Base-by-base conservation (phyloP, 2,888 invertebrate species). In the Helobdella robusta region DNA sequence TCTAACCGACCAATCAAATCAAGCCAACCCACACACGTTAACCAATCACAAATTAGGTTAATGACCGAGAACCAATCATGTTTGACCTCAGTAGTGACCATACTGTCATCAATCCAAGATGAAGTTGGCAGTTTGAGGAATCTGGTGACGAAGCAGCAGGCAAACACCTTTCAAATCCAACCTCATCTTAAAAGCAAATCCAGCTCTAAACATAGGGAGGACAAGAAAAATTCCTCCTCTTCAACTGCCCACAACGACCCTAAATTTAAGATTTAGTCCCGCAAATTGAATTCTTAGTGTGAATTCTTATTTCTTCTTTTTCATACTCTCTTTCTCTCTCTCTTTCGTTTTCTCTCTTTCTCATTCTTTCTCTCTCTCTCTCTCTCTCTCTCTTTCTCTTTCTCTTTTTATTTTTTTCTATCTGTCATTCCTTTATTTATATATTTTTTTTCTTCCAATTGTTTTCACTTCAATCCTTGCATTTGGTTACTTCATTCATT, bases 1-100 rank as follows among this genome's bases (percentile, higher is more conserved):
- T 40, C 11, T 40, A 40, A 40, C 44, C n/a, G n/a, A 40, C 11
- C 44, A 15, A 15, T n/a, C n/a, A 40, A 40, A 40, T n/a, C n/a
- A n/a, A 11, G 44, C 44, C 44, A 40, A 40, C 11, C 11, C 11
- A 40, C 11, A 15, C 11, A 40, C 44, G n/a, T 40, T 11, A 50
- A 8, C 50, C 50, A 6, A 50, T n/a, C n/a, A 11, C 20, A 20
- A n/a, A n/a, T 28, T 32, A 72, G 75, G 18, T 72, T 78, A 56
- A 77, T 79, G 76, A 74, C 75, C 4, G 78, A 78, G 70, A 79
- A 78, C 69, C 78, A 78, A 65, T 77, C 78, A 68, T 78, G 78
- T 11, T 70, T 78, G 70, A 75, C 73, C 63, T 77, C 77, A 64
- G 75, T 79, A 25, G 76, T 79, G 23, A 77, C 76, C 46, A 78